Base-by-base conservation (phyloP, 2,888 invertebrate genomes). In the Ichneumon xanthorius region DNA sequence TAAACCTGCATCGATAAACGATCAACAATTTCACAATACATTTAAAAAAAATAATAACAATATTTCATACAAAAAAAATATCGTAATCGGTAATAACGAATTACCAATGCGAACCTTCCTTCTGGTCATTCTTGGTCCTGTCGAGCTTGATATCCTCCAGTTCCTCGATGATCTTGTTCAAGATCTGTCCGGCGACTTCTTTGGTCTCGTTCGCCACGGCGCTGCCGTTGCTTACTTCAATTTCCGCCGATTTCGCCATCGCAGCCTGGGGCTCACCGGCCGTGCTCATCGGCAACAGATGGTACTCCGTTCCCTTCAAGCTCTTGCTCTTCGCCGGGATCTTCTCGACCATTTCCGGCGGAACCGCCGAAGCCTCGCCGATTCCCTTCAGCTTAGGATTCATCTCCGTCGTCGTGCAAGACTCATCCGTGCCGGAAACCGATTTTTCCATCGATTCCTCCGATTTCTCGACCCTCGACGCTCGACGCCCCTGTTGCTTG, bases 81-180 rank as follows among this genome's bases (percentile, higher is more conserved):
- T 33, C 16, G 30, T 16, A 63, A 63, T 14, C 22, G 45, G 55
- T 67, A 65, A 67, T 37, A 37, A 75, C 65, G 71, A 81, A 73
- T 80, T 68, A 78, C 55, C 72, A 33, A 82, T 75, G 61, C 80
- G 82, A 79, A 91, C 92, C 92, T 89, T 92, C 92, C 63, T 67
- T 89, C 19, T 87, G 84, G n/a, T 89, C 80, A 50, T 87, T 89
- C 48, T 86, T 89, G 9, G 84, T 78, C 26, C 58, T 84, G 53
- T 89, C 88, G 48, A 86, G 37, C 68, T 90, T 92, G 26, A 92
- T 61, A 4, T 90, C 91, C 30, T 91, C 89, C 40, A 92, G 55
- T 53, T 92, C 90, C 40, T 90, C 91, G 63, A 92, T 89, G 73
- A 92, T 91, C 53, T 88, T 89, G 30, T 85, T 89, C 16, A 92